phyloP scores from a whole-genome alignment of 2,888 invertebrate species.

The Tiphia femorata region DNA sequence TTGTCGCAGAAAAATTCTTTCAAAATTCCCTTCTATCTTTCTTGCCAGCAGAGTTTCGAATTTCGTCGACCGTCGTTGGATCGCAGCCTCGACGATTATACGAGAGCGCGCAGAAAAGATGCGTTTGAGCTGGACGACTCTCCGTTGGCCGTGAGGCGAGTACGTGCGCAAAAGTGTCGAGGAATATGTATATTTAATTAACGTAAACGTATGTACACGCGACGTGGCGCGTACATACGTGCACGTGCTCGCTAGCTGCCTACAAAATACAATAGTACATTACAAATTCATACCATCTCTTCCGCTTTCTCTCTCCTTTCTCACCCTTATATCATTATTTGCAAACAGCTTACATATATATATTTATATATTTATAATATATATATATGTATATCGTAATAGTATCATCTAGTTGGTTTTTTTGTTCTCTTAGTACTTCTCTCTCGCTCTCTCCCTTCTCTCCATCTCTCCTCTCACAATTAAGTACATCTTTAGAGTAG shows the following conservation, averaged over 20 bases:
- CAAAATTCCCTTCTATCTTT: too few species aligned
- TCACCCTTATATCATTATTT: slow-evolving; percentile 44
- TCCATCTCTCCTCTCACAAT: slow-evolving; percentile 48
- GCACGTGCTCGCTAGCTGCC: slow-evolving; percentile 56
- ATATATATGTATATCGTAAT: slow-evolving; percentile 47
- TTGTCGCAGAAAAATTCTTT: too few species aligned
- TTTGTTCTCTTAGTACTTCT: slow-evolving; percentile 44
- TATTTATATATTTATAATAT: slow-evolving; percentile 43
- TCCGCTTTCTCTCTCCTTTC: slow-evolving; percentile 14
- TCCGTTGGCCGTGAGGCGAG: too few species aligned
- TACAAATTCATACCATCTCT: slow-evolving; percentile 50
- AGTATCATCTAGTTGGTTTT: slow-evolving; percentile 51
- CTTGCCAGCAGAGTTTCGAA: too few species aligned
- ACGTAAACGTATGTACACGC: slow-evolving; percentile 42
- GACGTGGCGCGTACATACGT: slow-evolving; percentile 40
- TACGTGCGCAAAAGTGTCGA: too few species aligned
- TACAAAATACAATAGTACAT: slow-evolving; percentile 60
- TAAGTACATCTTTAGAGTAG: slow-evolving; percentile 60
- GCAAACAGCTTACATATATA: slow-evolving; percentile 59
- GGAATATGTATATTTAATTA: slow-evolving; percentile 34
- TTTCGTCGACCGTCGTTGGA: too few species aligned
- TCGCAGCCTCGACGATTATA: too few species aligned
- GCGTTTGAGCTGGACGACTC: too few species aligned
- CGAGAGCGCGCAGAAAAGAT: too few species aligned
- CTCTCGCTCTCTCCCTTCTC: too few species aligned